Evolutionary conservation across 2,888 invertebrate species (phyloP).

Genomic region (Frankliniella intonsa): DNA sequence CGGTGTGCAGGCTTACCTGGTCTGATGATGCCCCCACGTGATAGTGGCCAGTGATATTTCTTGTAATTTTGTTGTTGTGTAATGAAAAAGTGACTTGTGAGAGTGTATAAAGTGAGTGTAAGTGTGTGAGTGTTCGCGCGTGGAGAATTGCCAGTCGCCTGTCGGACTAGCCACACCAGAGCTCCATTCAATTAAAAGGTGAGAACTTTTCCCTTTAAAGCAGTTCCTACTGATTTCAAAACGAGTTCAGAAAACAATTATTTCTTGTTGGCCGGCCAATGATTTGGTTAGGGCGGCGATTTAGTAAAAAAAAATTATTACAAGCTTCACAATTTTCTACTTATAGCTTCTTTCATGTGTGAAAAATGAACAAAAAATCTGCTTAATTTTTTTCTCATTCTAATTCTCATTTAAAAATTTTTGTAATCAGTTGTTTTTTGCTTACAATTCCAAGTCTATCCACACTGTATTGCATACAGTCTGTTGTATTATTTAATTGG

Average conservation of each 20-base stretch:
- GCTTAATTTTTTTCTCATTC: slow-evolving; percentile 9
- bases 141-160: slow-evolving; percentile 17
- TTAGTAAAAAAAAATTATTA: not conserved
- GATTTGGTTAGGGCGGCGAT: not conserved
- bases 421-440: slow-evolving; percentile 20
- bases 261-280: not conserved
- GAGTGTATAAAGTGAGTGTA: slow-evolving; percentile 13
- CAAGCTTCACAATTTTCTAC: not conserved
- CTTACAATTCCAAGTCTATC: slow-evolving; percentile 23
- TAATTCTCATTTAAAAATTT: not conserved
- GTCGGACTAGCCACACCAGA: slow-evolving; percentile 27
- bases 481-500: slow-evolving; percentile 16
- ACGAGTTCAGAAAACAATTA: slow-evolving; percentile 21
- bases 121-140: not conserved
- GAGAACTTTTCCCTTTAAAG: slow-evolving; percentile 23
- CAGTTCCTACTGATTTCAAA: slow-evolving; percentile 23
- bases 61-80: slow-evolving; percentile 19
- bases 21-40: slow-evolving; percentile 51
- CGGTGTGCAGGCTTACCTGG: slow-evolving; percentile 64
- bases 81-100: slow-evolving; percentile 28
- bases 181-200: slow-evolving; percentile 28
- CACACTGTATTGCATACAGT: slow-evolving; percentile 13
- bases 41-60: slow-evolving; percentile 32
- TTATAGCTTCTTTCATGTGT: not conserved
- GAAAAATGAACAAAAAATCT: not conserved